A percentile compares a stretch with the other conserved stretches of the same genome.
Evolutionary conservation across 2,113 vertebrate species (phyloP).

Genomic region (Leucosticte australis): DNA sequence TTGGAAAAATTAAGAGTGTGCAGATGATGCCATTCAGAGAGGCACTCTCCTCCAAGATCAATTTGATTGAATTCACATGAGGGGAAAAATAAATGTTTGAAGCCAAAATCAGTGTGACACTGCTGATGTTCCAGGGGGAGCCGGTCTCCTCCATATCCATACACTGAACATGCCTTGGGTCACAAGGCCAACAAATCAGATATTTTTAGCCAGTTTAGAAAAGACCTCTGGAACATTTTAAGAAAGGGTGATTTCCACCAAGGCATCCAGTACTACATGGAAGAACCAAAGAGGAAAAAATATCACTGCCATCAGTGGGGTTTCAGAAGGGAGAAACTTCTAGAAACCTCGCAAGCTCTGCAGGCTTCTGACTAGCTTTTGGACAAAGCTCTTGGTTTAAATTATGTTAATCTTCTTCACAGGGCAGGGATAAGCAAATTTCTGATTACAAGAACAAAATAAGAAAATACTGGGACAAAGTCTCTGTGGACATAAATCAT

Average conservation of each 20-base stretch:
- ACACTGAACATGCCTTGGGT: neutral
- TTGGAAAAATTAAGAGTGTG: neutral
- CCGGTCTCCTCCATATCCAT: neutral
- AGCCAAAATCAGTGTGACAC: neutral
- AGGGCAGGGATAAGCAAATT: slow-evolving; percentile 42
- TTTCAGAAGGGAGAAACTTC: neutral
- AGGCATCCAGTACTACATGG: neutral
- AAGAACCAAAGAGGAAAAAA: neutral
- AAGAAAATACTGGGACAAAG: neutral
- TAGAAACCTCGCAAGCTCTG: neutral
- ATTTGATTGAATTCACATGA: neutral
- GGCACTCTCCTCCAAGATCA: neutral
- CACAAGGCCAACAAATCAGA: neutral
- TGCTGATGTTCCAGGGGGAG: neutral
- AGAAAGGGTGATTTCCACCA: neutral
- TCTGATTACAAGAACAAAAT: slow-evolving; percentile 12
- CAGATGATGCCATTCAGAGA: neutral
- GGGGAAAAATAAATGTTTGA: neutral
- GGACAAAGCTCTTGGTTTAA: neutral
- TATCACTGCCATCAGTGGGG: neutral
- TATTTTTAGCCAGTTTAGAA: neutral
- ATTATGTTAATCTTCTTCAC: slow-evolving; percentile 27
- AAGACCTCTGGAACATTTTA: neutral
- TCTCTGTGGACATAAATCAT: slow-evolving; percentile 9
- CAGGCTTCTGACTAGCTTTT: neutral